Percentiles rank a stretch among this genome's conserved stretches.
Conservation (phyloP, 2,113 vertebrate species). For the Parus major region DNA sequence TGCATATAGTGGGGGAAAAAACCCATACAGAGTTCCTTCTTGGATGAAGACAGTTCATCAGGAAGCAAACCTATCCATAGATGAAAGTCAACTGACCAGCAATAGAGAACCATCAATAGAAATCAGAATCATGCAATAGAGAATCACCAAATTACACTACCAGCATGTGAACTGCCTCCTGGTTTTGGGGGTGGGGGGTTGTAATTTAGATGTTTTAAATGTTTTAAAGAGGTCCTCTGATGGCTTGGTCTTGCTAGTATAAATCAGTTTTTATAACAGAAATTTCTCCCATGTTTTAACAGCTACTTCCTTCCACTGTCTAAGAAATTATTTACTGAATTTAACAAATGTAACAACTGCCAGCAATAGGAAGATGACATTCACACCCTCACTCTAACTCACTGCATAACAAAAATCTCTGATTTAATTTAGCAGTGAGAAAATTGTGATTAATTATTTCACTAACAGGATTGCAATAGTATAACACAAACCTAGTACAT, state of each 20-base stretch:
- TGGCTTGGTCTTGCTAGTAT: not conserved
- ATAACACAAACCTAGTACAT: not conserved
- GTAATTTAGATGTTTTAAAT: not conserved
- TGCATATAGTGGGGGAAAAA: not conserved
- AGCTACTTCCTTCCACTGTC: not conserved
- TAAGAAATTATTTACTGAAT: conserved; percentile 36
- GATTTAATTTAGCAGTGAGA: not conserved
- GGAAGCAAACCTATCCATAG: not conserved
- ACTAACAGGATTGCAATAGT: not conserved
- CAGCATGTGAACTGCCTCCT: not conserved
- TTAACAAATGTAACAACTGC: not conserved
- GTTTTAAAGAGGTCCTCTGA: not conserved
- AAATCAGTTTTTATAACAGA: not conserved
- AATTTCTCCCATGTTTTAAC: not conserved
- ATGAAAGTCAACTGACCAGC: not conserved
- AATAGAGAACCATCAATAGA: not conserved
- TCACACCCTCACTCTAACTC: not conserved
- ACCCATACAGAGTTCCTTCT: not conserved
- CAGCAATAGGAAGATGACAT: not conserved
- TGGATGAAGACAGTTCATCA: not conserved
- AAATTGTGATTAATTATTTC: not conserved
- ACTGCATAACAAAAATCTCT: not conserved
- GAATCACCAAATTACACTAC: not conserved
- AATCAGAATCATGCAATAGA: not conserved
- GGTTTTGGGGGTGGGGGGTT: not conserved